phyloP scores from a whole-genome alignment of 2,797 vertebrate species.

The Margarornis squamiger region DNA sequence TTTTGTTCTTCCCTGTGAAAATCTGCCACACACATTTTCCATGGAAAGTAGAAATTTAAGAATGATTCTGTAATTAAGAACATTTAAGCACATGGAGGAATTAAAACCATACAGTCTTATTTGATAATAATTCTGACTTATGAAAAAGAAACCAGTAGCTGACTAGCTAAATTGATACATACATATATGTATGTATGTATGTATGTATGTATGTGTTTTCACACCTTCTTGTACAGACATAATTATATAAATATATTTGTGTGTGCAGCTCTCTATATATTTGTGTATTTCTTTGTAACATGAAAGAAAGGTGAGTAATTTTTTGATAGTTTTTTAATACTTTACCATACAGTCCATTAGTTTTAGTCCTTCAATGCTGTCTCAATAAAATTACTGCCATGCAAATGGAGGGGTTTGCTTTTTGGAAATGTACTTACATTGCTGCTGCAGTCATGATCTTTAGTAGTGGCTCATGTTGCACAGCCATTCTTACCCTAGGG shows the following conservation, averaged over 20 bases:
- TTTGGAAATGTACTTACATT: not conserved
- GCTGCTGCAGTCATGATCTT: accelerated
- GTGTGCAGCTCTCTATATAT: not conserved
- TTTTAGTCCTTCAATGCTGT: not conserved
- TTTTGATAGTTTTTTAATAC: not conserved
- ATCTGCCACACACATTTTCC: not conserved
- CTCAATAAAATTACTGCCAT: not conserved
- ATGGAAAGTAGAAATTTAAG: not conserved
- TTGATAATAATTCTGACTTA: not conserved
- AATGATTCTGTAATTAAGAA: not conserved
- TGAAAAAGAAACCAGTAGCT: not conserved
- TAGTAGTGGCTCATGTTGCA: accelerated
- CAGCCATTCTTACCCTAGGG: not conserved
- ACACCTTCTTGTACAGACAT: not conserved
- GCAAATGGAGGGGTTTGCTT: not conserved
- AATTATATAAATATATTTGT: not conserved
- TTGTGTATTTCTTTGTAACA: not conserved
- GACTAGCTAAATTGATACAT: not conserved
- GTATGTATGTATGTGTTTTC: too few species aligned
- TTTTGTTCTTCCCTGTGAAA: not conserved
- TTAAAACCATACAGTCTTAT: not conserved
- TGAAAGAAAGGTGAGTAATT: not conserved
- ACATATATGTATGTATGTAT: not conserved
- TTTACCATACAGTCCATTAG: not conserved
- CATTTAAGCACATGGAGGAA: not conserved